These are phyloP conservation scores for Amphibalanus amphitrite DNA, from an alignment of 1,140 invertebrate species.

Conservation along the genomic window DNA sequence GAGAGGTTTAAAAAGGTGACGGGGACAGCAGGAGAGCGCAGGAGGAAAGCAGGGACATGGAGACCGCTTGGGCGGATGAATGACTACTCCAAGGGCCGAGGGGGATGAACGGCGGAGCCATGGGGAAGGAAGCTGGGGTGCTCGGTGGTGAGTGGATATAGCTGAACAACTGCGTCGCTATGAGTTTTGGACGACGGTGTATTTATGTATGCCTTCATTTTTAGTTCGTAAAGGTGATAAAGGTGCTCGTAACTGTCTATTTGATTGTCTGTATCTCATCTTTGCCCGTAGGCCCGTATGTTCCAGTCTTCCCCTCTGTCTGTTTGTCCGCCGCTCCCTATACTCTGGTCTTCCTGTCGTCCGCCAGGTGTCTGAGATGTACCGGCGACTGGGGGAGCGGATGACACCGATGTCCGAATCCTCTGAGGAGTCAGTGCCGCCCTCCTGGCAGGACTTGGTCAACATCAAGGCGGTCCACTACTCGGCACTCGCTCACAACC, in stretches of 20 bases:
- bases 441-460: conserved; percentile 71
- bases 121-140: too few relatives aligned
- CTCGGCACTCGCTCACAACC: conserved; percentile 45
- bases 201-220: too few relatives aligned
- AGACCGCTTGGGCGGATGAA: not conserved
- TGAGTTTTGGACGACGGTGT: too few relatives aligned
- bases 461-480: conserved; percentile 78
- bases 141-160: too few relatives aligned
- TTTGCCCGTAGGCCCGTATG: not conserved
- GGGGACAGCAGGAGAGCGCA: not conserved
- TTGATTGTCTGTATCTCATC: not conserved
- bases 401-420: conserved; percentile 31
- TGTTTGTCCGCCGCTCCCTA: not conserved
- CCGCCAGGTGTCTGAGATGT: conserved; percentile 48
- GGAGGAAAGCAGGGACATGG: too few relatives aligned
- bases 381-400: conserved; percentile 45
- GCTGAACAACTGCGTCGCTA: too few relatives aligned
- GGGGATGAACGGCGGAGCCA: not conserved
- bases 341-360: not conserved
- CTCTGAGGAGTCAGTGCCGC: conserved; percentile 27
- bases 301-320: not conserved
- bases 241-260: not conserved
- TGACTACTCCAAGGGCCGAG: too few relatives aligned
- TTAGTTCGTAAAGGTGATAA: not conserved
- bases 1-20: not conserved